Base-by-base conservation (phyloP, 2,113 vertebrate genomes). In the Jaculus jaculus region DNA sequence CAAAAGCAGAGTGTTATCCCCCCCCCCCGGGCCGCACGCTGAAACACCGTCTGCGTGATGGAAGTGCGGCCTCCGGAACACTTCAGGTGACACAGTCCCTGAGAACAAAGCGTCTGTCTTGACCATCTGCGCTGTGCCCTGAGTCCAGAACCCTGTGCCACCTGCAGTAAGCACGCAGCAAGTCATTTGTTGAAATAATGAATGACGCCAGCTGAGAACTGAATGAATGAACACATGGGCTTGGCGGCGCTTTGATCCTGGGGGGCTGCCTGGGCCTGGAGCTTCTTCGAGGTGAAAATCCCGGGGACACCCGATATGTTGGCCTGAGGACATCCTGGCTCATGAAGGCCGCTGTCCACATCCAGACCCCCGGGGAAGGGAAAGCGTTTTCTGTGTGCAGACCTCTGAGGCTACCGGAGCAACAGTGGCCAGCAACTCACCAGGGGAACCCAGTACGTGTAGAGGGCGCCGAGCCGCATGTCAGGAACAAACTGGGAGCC, bases 381-480 rank as follows among this genome's bases (percentile, higher is more conserved):
- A 61, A 65, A 87, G 91, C 72, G 68, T 77, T 30, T 37, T 26
- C 32, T 20, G 82, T 74, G 26, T n/a, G 89, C 84, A 93, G 74
- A 75, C 61, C 74, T 32, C 58, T 16, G 75, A 68, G 24, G 69
- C 74, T 37, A 89, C 16, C 30, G 93, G 92, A 42, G 92, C 91
- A 95, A 93, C 69, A 72, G 92, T 6, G 5, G 60, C 10, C 1
- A 68, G 11, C 8, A 85, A 98, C 99, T 96, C 98, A 99, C 99
- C 99, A 99, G 97, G 82, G 99, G 99, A 87, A 99, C 99, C 99
- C 99, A 99, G 98, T 99, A 99, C 0, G 99, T 99, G 95, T 99
- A 99, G 30, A 99, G 99, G 0, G 99, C 99, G 0, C 99, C 99
- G 0, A 99, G 98, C 20, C 99, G 98, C 96, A 99, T 99, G 96